phyloP scores from a whole-genome alignment of 2,888 invertebrate genomes.

The Dichetophora obliterata region DNA sequence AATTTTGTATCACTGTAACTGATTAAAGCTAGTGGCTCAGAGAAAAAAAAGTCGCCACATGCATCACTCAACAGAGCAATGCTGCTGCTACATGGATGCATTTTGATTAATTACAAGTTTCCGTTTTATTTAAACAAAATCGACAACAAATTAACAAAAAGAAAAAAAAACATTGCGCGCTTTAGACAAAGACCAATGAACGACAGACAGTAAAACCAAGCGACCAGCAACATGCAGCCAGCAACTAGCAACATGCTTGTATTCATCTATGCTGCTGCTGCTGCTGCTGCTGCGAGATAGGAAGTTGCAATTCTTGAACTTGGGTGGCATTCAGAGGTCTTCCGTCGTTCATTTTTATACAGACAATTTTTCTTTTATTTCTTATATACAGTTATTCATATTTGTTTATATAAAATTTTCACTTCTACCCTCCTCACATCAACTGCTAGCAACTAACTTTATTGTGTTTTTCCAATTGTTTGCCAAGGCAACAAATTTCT shows the following conservation, averaged over 20 bases:
- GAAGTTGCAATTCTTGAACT: constrained; percentile 48
- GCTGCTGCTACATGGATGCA: constrained; percentile 10
- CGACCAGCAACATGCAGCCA: background rate
- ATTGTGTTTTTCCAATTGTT: background rate
- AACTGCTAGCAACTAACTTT: no score
- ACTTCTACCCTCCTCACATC: background rate
- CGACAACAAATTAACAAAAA: background rate
- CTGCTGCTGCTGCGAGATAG: constrained; percentile 18
- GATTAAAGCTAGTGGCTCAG: no score
- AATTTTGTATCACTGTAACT: no score
- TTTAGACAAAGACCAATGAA: background rate
- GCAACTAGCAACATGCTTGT: background rate
- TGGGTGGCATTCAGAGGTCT: constrained; percentile 43
- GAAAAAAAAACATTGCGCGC: constrained; percentile 1
- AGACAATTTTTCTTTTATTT: background rate
- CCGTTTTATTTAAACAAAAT: constrained; percentile 26
- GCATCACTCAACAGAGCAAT: constrained; percentile 37
- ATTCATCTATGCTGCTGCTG: background rate
- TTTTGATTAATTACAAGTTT: constrained; percentile 37
- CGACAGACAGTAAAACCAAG: constrained; percentile 2
- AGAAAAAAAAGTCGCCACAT: constrained; percentile 39
- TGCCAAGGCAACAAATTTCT: background rate
- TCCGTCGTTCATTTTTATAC: background rate
- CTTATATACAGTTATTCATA: background rate
- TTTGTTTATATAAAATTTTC: background rate